These are phyloP conservation scores for Latrodectus elegans DNA, from an alignment of 2,888 invertebrate species.

Conservation along the genomic window DNA sequence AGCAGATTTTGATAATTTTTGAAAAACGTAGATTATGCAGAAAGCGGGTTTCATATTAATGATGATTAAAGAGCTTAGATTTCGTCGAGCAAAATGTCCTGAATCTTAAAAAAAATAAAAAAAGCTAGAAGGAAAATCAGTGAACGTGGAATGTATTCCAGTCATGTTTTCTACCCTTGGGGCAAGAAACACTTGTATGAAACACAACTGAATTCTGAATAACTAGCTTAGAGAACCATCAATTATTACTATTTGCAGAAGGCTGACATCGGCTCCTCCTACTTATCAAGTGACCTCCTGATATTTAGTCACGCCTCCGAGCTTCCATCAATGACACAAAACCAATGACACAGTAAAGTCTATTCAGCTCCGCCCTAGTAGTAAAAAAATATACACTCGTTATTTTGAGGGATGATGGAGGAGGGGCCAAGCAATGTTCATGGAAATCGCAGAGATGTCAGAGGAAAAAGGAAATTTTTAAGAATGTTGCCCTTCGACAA, in stretches of 20 bases:
- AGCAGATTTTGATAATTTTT: too few species aligned
- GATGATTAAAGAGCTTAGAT: too few species aligned
- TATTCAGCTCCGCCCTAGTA: constrained; percentile 21
- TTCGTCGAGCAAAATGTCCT: too few species aligned
- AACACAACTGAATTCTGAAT: neutral
- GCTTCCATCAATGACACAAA: constrained; percentile 43
- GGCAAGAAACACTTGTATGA: neutral
- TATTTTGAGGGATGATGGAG: neutral
- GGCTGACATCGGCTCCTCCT: constrained; percentile 42
- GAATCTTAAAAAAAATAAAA: too few species aligned
- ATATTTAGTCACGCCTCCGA: constrained; percentile 14
- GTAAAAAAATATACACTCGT: neutral
- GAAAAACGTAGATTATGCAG: too few species aligned
- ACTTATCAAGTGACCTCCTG: neutral
- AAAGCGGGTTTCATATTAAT: too few species aligned
- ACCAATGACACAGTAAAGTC: constrained; percentile 39
- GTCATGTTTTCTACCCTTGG: neutral
- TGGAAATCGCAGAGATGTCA: neutral
- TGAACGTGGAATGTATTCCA: neutral
- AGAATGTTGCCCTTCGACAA: constrained; percentile 56
- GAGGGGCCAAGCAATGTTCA: too few species aligned
- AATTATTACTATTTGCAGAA: constrained; percentile 45
- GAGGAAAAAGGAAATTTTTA: neutral
- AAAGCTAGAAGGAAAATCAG: too few species aligned
- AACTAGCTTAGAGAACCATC: constrained; percentile 3